Evolutionary conservation across 2,797 vertebrate species (phyloP), one percentile per base, ranked within the genome.

Genomic region (Delichon dasypus): DNA sequence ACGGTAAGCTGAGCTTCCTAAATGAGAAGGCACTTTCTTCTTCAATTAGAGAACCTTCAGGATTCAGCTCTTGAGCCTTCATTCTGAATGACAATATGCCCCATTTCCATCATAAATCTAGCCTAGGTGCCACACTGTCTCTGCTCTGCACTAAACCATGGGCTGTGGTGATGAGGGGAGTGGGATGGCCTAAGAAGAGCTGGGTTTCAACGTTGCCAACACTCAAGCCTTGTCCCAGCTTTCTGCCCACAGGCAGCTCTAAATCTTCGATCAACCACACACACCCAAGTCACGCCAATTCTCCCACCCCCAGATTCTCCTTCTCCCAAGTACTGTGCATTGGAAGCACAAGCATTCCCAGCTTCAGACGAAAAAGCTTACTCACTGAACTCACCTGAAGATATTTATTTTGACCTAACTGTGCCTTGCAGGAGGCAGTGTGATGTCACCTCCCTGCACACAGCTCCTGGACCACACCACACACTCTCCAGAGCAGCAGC

Each of bases 1-100:
- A 81, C 67, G 95, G 91, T 77, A 94, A 85, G 47, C 60, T 88
- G 85, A 95, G 79, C 89, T 96, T 92, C 34, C 42, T 90, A 80
- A 64, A 7, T 53, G 57, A 93, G 76, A 81, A 88, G 54, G 47
- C 45, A 36, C 25, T 83, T 78, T 57, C 83, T 66, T 55, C 60
- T 53, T 53, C 71, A 88, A 32, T 78, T 88, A 90, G 40, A 91
- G 40, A 64, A 75, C 60, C 54, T 90, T 90, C 72, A 58, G 36
- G 74, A 62, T 85, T 82, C 73, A 94, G 38, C 32, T 36, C 16
- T 30, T 34, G 61, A 66, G 47, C 48, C 61, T 57, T 86, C 76
- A 29, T 65, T 81, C 51, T 92, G 40, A 72, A 62, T 1, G 16
- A 70, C 62, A 79, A 15, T 47, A 57, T 75, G 42, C 68, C 16